Base-by-base conservation (phyloP, 2,888 invertebrate species). In the Aphodius sticticus region DNA sequence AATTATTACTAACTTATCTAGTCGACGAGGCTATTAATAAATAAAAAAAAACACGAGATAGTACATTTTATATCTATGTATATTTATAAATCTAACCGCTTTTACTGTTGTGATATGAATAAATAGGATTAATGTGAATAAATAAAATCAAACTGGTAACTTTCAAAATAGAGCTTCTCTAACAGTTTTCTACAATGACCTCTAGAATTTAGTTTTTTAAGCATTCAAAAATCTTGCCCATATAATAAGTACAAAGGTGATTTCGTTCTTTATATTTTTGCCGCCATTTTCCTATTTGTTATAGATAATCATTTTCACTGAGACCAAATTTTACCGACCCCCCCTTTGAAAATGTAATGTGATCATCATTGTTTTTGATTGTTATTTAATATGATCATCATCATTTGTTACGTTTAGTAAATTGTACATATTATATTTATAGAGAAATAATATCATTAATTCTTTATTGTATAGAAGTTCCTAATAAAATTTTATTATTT, bases 1-100 rank as follows among this genome's bases (percentile, higher is more conserved):
- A 53, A 53, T 70, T 70, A 14, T 70, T 70, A 26, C 71, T 70
- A 70, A 70, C 71, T 6, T 16, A 16, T 26, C 71, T 70, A 70
- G 71, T 16, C 26, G 26, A 70, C 16, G 16, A 26, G 26, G 71
- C 26, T 16, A 16, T 26, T 70, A 70, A 16, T 70, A 26, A 16
- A 70, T 70, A 16, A 70, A 16, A 70, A 70, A 14, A 70, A 26
- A 5, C 71, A 16, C 1, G 71, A 70, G 16, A 16, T 1, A 70
- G 26, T 70, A 70, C 26, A 70, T 70, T 16, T 16, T 16, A 70
- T 70, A 70, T 53, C 53, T 53, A 12, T 53, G 53, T 53, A 53
- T 53, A 53, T 53, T 53, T 53, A 53, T 53, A 53, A 53, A 53
- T 9, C 53, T 53, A 53, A 53, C 53, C 53, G 53, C 53, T 53